A percentile compares a stretch with the other conserved stretches of the same genome.
phyloP scores from a whole-genome alignment of 2,113 vertebrate species.

The Struthidea cinerea region DNA sequence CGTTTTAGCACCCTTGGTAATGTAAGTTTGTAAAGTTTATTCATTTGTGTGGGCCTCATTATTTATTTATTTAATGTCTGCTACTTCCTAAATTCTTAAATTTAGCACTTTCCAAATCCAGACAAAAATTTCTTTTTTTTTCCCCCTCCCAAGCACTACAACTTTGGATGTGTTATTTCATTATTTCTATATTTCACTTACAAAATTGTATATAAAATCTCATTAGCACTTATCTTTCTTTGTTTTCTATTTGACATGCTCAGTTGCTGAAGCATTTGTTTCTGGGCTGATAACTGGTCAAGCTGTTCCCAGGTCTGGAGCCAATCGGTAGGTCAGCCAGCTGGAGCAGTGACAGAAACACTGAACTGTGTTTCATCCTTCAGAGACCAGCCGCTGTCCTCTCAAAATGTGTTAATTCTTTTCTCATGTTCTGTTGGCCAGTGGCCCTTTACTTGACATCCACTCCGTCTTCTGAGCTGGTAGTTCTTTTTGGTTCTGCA shows the following conservation, averaged over 20 bases:
- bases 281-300: conserved; percentile 6
- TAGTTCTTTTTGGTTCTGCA: background rate
- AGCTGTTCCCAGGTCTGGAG: conserved; percentile 7
- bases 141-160: background rate
- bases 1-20: background rate
- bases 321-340: conserved; percentile 8
- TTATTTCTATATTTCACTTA: background rate
- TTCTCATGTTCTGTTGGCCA: conserved; percentile 6
- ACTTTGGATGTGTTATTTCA: background rate
- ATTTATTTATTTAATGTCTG: background rate
- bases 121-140: background rate
- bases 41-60: background rate
- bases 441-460: background rate
- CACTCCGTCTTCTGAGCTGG: background rate
- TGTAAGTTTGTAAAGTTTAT: background rate
- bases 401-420: conserved; percentile 1
- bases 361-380: background rate
- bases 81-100: background rate
- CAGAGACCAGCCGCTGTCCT: background rate
- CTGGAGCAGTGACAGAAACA: conserved; percentile 30
- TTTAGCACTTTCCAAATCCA: background rate
- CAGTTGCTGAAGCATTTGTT: background rate
- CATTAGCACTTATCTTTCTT: background rate
- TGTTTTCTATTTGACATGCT: background rate
- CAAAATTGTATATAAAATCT: background rate